phyloP scores from a whole-genome alignment of 2,888 invertebrate species.

The Caenorhabditis angaria region DNA sequence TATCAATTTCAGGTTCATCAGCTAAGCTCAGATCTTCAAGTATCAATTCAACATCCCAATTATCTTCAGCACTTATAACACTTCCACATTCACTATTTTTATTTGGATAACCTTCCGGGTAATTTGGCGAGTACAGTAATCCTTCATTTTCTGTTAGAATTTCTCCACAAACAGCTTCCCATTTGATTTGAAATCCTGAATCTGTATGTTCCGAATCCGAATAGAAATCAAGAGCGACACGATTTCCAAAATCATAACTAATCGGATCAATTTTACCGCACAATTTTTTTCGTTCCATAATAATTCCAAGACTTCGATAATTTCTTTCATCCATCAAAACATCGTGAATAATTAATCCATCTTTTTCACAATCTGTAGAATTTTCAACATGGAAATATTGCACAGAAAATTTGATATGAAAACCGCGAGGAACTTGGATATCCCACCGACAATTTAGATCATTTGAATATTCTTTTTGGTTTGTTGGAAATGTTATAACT shows the following conservation, averaged over 20 bases:
- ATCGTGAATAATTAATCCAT: background rate
- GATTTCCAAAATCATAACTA: too few species aligned
- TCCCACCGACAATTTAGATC: background rate
- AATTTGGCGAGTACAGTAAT: too few species aligned
- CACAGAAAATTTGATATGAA: background rate
- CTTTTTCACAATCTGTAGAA: background rate
- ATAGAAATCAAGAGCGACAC: background rate
- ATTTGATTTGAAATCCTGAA: background rate
- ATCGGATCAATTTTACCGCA: background rate
- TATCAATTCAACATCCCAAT: too few species aligned
- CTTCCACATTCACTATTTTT: too few species aligned
- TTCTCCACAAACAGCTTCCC: too few species aligned
- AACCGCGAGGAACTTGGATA: background rate
- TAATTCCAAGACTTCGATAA: background rate
- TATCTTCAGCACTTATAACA: too few species aligned
- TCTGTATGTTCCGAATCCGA: background rate
- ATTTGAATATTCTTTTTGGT: background rate
- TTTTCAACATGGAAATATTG: background rate
- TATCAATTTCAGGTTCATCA: background rate
- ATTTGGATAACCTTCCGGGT: too few species aligned
- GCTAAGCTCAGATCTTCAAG: too few species aligned
- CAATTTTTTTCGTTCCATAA: background rate
- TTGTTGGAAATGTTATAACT: background rate
- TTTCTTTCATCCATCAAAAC: too few species aligned
- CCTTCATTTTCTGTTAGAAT: too few species aligned